A percentile compares a stretch with the other conserved stretches of the same genome.
Conservation (phyloP, 2,797 vertebrate species). For the Microcaecilia unicolor region DNA sequence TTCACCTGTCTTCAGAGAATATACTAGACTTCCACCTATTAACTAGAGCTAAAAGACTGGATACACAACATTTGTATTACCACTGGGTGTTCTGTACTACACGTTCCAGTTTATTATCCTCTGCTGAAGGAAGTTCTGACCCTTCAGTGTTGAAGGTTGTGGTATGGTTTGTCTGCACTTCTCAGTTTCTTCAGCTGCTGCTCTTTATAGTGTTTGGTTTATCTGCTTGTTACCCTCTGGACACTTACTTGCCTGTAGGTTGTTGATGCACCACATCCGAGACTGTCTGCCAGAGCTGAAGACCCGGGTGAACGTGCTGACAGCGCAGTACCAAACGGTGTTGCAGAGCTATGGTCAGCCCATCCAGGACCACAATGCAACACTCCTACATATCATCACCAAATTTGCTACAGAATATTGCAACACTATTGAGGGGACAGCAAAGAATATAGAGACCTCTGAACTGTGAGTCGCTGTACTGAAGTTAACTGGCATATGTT, state of each 20-base stretch:
- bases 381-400: slow-evolving; percentile 73
- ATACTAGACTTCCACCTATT: too few relatives aligned
- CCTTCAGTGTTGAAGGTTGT: background rate
- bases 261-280: slow-evolving; percentile 75
- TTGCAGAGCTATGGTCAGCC: slow-evolving; percentile 68
- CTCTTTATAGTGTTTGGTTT: background rate
- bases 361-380: slow-evolving; percentile 71
- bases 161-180: too few relatives aligned
- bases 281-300: slow-evolving; percentile 73
- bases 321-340: slow-evolving; percentile 61
- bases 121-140: background rate
- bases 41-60: too few relatives aligned
- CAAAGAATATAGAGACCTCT: slow-evolving; percentile 65
- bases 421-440: slow-evolving; percentile 74
- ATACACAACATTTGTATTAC: too few relatives aligned
- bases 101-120: too few relatives aligned
- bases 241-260: slow-evolving; percentile 9
- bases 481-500: too few relatives aligned
- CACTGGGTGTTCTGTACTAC: too few relatives aligned
- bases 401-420: slow-evolving; percentile 75
- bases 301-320: slow-evolving; percentile 61
- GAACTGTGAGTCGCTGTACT: slow-evolving; percentile 69
- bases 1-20: too few relatives aligned
- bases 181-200: too few relatives aligned
- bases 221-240: background rate